phyloP scores from a whole-genome alignment of 2,888 invertebrate genomes.

The Meliscaeva auricollis region DNA sequence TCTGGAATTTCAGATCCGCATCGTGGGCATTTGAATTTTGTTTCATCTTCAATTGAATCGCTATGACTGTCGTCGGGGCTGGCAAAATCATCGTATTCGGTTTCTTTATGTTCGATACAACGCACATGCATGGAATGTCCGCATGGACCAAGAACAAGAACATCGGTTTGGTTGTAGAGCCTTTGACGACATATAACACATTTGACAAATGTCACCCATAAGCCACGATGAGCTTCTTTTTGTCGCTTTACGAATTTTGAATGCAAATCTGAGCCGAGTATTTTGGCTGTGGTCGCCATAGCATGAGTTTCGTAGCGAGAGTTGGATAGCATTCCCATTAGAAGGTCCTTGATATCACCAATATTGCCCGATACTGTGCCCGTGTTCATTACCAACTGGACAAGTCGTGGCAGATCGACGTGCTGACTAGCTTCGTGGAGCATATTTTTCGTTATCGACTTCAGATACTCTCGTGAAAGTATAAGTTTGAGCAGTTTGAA shows the following conservation, averaged over 20 bases:
- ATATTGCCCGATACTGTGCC: slow-evolving; percentile 85
- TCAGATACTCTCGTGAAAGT: slow-evolving; percentile 83
- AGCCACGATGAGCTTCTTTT: slow-evolving; percentile 80
- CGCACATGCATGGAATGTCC: slow-evolving; percentile 82
- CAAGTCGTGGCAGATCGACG: slow-evolving; percentile 86
- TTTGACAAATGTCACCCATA: slow-evolving; percentile 82
- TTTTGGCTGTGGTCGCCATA: slow-evolving; percentile 88
- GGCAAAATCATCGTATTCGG: slow-evolving; percentile 13
- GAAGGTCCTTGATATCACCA: slow-evolving; percentile 87
- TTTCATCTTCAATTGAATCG: slow-evolving; percentile 56
- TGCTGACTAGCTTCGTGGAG: slow-evolving; percentile 86
- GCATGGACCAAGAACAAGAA: slow-evolving; percentile 81
- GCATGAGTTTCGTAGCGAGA: slow-evolving; percentile 91
- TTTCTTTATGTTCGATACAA: slow-evolving; percentile 77
- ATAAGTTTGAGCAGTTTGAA: slow-evolving; percentile 84
- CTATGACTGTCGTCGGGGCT: slow-evolving; percentile 48
- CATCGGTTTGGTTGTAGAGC: slow-evolving; percentile 80
- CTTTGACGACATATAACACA: slow-evolving; percentile 82
- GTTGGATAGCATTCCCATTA: slow-evolving; percentile 90
- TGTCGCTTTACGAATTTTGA: slow-evolving; percentile 82
- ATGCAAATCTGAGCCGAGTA: slow-evolving; percentile 89
- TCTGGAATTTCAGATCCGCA: slow-evolving; percentile 78
- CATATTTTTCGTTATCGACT: slow-evolving; percentile 84
- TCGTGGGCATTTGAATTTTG: slow-evolving; percentile 80
- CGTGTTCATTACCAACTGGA: slow-evolving; percentile 86